These are phyloP conservation scores for Cnemophilus loriae DNA, from an alignment of 2,113 vertebrate genomes.

Conservation along the genomic window DNA sequence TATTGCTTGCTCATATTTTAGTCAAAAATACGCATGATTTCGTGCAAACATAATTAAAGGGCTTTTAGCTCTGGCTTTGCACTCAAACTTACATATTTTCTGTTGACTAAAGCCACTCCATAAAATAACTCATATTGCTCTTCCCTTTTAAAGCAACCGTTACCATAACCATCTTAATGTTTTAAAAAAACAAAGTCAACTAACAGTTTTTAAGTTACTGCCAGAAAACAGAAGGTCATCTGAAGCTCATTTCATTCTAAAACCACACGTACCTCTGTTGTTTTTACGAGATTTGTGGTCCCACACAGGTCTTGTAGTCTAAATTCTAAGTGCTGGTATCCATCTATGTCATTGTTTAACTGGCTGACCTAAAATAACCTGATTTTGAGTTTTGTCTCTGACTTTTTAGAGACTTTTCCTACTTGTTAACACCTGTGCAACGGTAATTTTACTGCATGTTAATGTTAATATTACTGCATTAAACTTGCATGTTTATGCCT, in stretches of 20 bases:
- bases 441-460: fast-evolving
- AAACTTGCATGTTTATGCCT: not conserved
- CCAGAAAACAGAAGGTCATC: not conserved
- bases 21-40: not conserved
- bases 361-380: not conserved
- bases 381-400: not conserved
- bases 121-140: not conserved
- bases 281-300: not conserved
- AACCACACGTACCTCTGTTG: fast-evolving
- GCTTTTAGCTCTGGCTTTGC: not conserved
- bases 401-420: not conserved
- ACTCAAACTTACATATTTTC: not conserved
- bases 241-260: not conserved
- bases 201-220: not conserved
- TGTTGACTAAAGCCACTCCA: not conserved
- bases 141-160: not conserved
- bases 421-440: fast-evolving
- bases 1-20: not conserved
- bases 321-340: not conserved
- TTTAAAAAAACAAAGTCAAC: not conserved
- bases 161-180: fast-evolving
- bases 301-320: fast-evolving
- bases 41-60: not conserved
- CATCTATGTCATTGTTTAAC: not conserved
- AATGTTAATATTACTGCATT: too few species aligned